Conservation (phyloP, 2,113 vertebrate species). For the Oenanthe melanoleuca region DNA sequence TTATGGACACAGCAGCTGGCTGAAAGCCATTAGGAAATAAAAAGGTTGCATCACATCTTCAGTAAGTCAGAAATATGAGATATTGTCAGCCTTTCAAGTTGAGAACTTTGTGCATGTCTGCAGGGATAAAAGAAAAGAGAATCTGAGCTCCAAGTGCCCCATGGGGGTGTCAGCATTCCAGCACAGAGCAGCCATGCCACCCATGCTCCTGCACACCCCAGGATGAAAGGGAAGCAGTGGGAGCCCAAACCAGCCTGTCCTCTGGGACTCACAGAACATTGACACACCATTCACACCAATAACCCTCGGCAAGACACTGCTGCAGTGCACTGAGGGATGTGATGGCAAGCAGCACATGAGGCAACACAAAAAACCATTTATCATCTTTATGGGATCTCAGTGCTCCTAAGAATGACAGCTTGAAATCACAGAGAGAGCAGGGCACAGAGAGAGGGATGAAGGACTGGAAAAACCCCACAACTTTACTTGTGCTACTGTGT, state of each 20-base stretch:
- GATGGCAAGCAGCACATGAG: not conserved
- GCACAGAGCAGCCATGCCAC: not conserved
- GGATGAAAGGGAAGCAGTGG: not conserved
- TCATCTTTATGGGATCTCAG: not conserved
- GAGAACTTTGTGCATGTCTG: not conserved
- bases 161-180: not conserved
- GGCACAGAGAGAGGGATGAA: not conserved
- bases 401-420: not conserved
- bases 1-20: not conserved
- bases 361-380: not conserved
- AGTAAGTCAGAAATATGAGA: not conserved
- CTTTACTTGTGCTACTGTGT: not conserved
- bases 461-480: not conserved
- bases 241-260: fast-evolving
- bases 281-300: not conserved
- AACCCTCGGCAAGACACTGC: not conserved
- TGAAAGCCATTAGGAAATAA: not conserved
- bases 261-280: not conserved
- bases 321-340: not conserved
- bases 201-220: fast-evolving
- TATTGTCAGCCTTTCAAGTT: not conserved
- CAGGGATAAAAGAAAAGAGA: not conserved
- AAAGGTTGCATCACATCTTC: not conserved
- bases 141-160: not conserved
- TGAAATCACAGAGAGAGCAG: not conserved